phyloP scores from a whole-genome alignment of 2,113 vertebrate genomes.

The Aspiorhynchus laticeps region DNA sequence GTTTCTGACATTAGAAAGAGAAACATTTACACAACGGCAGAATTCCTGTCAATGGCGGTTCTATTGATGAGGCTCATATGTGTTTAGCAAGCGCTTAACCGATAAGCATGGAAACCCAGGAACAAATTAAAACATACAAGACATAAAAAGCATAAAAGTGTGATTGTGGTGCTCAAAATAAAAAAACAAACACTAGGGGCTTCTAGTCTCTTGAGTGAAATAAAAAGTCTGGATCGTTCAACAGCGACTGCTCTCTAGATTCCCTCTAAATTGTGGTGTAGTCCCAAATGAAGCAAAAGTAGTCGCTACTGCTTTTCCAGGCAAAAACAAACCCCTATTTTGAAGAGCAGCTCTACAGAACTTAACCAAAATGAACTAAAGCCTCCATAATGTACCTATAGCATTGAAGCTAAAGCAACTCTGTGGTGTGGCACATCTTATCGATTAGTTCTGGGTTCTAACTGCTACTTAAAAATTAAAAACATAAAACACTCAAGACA shows the following conservation, averaged over 20 bases:
- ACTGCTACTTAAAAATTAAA: constrained; percentile 23
- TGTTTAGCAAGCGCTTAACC: constrained; percentile 16
- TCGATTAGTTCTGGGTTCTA: constrained; percentile 37
- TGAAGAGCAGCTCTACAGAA: constrained; percentile 24
- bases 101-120: constrained; percentile 19
- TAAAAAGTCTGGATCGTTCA: constrained; percentile 26
- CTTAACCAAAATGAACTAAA: constrained; percentile 9
- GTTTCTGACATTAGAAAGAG: constrained; percentile 35
- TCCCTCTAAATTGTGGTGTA: constrained; percentile 22
- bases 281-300: constrained; percentile 12
- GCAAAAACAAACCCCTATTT: constrained; percentile 39
- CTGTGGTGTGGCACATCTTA: constrained; percentile 28
- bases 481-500: constrained; percentile 43
- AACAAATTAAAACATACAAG: neutral
- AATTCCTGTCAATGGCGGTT: constrained; percentile 12
- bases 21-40: constrained; percentile 34
- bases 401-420: constrained; percentile 22
- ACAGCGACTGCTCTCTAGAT: constrained; percentile 11
- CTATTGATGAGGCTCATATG: constrained; percentile 23
- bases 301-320: neutral
- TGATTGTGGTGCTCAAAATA: neutral
- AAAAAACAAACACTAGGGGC: constrained; percentile 12
- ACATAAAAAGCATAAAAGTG: constrained; percentile 29
- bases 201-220: constrained; percentile 31
- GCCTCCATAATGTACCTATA: neutral